Evolutionary conservation across 2,797 vertebrate genomes (phyloP), one percentile per base, ranked within the genome.

Genomic region (Esox lucius): DNA sequence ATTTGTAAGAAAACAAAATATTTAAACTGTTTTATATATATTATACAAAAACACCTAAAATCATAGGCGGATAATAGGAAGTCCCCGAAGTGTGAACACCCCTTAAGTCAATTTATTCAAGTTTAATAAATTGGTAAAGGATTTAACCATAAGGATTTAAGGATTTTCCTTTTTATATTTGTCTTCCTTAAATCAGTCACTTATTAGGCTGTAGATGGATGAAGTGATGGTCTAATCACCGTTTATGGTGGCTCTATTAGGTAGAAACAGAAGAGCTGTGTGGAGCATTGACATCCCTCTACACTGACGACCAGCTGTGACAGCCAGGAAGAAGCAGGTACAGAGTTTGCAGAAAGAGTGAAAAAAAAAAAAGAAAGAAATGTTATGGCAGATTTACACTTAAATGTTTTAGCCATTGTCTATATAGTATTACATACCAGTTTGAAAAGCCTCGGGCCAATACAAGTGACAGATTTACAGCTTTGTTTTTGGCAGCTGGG

Each of bases 401-500:
- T 56, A 24, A 51, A 73, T 68, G 59, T 62, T 39, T 59, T 11
- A 74, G 53, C 62, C 51, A 78, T 68, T 74, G 56, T 59, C 51
- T 62, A 72, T 76, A 73, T 49, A 66, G 7, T 31, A 17, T 74
- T 66, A 17, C 72, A 42, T 61, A 71, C 72, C 72, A 46, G 68
- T 67, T 59, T 35, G 26, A n/a, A 31, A 22, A 61, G 77, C 77
- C 39, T 28, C 56, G 19, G 68, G 69, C 64, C 26, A 67, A 31
- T 65, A 59, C 28, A 75, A 74, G 15, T 81, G 78, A 78, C 75
- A 81, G 76, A 84, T 88, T 84, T 86, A 86, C 48, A 26, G 46
- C 70, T 73, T 78, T 85, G 80, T 81, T 81, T 70, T 81, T 80
- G 67, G 68, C 26, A 51, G 51, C 59, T 77, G 73, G 73, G 67